These are phyloP conservation scores for Alca torda DNA, from an alignment of 2,797 vertebrate genomes.

Conservation along the genomic window DNA sequence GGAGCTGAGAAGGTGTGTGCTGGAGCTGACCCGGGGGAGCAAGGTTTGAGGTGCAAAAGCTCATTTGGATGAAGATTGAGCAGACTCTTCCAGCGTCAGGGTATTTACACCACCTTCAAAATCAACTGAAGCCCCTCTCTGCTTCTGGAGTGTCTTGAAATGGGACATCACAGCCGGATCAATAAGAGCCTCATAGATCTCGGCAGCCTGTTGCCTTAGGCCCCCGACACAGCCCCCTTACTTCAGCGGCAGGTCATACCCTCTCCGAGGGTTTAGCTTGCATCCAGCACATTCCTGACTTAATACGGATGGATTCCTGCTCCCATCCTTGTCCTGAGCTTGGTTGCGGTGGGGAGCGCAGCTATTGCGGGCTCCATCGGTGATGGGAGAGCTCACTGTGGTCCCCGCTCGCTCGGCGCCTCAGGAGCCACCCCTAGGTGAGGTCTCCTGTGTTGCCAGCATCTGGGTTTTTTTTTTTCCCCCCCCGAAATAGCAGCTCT, in stretches of 20 bases:
- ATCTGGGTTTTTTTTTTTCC: background rate
- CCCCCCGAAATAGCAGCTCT: background rate
- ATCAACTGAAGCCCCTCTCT: background rate
- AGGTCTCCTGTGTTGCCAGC: background rate
- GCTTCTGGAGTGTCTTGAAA: background rate
- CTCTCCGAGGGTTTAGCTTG: background rate
- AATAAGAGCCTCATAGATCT: background rate
- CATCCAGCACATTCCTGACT: background rate
- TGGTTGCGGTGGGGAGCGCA: rapidly evolving
- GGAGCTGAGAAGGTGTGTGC: background rate
- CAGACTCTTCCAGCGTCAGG: background rate
- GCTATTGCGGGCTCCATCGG: background rate
- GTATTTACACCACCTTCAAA: background rate
- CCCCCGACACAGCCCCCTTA: background rate
- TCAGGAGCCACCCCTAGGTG: background rate
- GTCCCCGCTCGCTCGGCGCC: rapidly evolving
- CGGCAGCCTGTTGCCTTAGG: background rate
- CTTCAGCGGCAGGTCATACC: background rate
- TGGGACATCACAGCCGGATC: background rate
- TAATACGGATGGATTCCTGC: background rate
- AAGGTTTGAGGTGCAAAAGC: background rate
- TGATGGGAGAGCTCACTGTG: rapidly evolving
- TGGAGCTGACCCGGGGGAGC: background rate
- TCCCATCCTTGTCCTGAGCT: background rate
- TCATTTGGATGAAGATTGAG: background rate